Conservation (phyloP, 2,888 invertebrate species). For the Polydrusus tereticollis region DNA sequence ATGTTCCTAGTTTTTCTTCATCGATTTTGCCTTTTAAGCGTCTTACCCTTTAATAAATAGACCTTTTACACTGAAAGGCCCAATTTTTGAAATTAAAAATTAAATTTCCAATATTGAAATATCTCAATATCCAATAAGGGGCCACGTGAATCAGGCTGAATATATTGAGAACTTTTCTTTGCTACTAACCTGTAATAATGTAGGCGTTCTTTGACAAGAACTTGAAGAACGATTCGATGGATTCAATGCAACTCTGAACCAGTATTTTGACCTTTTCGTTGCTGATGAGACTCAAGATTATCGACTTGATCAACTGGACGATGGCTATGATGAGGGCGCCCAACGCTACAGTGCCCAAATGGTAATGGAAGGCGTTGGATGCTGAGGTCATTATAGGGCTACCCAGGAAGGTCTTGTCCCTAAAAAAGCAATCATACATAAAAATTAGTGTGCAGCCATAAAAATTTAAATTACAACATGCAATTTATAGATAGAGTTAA, state of each 20-base stretch:
- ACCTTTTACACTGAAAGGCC: too few species aligned
- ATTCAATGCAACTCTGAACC: conserved; percentile 41
- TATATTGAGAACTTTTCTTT: too few species aligned
- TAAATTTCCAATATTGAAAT: too few species aligned
- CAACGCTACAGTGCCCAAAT: conserved; percentile 56
- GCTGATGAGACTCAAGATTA: conserved; percentile 48
- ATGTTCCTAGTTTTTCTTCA: too few species aligned
- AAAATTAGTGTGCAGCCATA: neutral
- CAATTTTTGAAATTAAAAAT: too few species aligned
- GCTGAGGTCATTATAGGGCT: conserved; percentile 53
- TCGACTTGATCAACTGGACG: conserved; percentile 51
- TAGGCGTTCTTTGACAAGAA: conserved; percentile 58
- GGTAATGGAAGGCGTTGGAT: conserved; percentile 52
- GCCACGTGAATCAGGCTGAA: too few species aligned
- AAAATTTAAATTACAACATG: too few species aligned
- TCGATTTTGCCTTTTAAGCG: too few species aligned
- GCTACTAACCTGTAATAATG: conserved; percentile 40
- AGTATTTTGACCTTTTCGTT: conserved; percentile 46
- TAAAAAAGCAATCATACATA: conserved; percentile 42
- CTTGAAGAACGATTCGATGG: conserved; percentile 53
- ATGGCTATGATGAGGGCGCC: conserved; percentile 56
- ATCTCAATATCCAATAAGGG: too few species aligned
- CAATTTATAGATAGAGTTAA: too few species aligned
- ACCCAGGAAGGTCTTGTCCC: conserved; percentile 53
- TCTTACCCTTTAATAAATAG: too few species aligned